Base-by-base conservation (phyloP, 2,888 invertebrate species). In the Chironomus tentans region DNA sequence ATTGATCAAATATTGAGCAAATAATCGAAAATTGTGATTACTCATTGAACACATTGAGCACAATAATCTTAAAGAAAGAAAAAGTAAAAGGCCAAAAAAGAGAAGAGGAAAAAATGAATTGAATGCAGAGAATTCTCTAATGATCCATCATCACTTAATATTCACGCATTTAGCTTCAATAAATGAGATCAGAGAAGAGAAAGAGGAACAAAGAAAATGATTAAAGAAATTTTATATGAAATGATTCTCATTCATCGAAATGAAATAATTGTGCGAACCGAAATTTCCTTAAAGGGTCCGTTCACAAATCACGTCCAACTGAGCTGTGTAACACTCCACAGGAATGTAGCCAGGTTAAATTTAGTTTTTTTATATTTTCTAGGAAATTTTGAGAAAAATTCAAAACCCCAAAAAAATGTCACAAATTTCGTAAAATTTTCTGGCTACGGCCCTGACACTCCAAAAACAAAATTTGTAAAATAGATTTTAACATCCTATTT, bases 101-200 rank as follows among this genome's bases (percentile, higher is more conserved):
- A 65, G 3, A 1, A 21, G 4, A 24, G n/a, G 13, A 38, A 38
- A 38, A 65, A 65, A 65, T 12, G 18, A 24, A 24, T 24, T 24
- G 13, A 24, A 21, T 24, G 18, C 21, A 22, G 21, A 65, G 5
- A 38, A 10, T 68, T 46, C 46, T 46, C 38, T 68, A 68, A 68
- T 68, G 68, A 68, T 68, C 68, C 38, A 56, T 56, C 56, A 56
- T 18, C 65, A 65, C 65, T 65, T 65, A 65, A 65, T 65, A 65
- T 65, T 65, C 65, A 65, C 65, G 65, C 65, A 65, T 65, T 65
- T 65, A 65, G 21, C 65, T 38, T 24, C 24, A 65, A 28, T 22
- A 65, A 65, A 65, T 12, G 65, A 65, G 65, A 65, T 65, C 65
- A 24, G 65, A 15, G 7, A 56, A 4, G 18, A 56, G n/a, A 56